Base-by-base conservation (phyloP, 2,797 vertebrate genomes). In the Ambastaia sidthimunki region DNA sequence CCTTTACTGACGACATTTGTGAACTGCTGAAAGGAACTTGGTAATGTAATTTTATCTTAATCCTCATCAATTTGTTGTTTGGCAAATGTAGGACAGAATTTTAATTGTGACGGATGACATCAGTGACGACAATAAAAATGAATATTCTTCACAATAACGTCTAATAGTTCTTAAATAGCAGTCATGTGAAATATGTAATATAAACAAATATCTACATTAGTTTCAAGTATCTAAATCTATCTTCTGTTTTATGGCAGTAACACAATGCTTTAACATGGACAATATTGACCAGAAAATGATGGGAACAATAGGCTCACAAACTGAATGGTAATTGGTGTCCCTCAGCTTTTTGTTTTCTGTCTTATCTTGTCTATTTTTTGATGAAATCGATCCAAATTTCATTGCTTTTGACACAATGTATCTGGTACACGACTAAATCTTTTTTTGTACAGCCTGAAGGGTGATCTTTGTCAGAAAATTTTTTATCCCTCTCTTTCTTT, bases 381-480 rank as follows among this genome's bases (percentile, higher is more conserved):
- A 21, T 4, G 15, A 65, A 44, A n/a, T 44, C 2, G 12, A 71
- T 65, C 31, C 31, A 13, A 63, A 34, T 65, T 71, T 10, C 44
- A 63, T 79, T 65, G 16, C 69, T 11, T 55, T 41, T 54, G 68
- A 71, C 57, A 78, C 47, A 55, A 19, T 55, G 25, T 19, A 71
- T 78, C 70, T 73, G 66, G 25, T 69, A 21, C n/a, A 16, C 44
- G 70, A 81, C 71, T 41, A 44, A 60, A 41, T 50, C 12, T 74
- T 70, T 54, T 50, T 57, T 62, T 73, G 65, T 59, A 67, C 18
- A 0, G 19, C 54, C 63, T 59, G 21, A 34, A 80, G 69, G 68
- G 12, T 11, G 70, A 82, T 77, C 31, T 68, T 52, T 76, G 71
- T 71, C 71, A 77, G 31, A 76, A 74, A 28, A 2, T n/a, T 55